Evolutionary conservation across 2,113 vertebrate species (phyloP).

Genomic region (Pimephales promelas): DNA sequence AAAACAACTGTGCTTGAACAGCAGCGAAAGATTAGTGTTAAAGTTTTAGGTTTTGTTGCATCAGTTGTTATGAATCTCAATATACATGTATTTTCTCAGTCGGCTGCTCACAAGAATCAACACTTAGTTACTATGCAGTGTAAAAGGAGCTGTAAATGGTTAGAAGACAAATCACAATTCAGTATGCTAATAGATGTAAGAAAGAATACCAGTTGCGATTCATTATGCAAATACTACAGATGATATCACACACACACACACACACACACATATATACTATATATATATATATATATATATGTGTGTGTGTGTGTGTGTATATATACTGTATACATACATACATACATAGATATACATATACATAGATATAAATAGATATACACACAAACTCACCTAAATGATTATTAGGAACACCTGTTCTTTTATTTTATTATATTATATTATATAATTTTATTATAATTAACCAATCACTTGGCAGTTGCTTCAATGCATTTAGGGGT

Average conservation of each 20-base stretch:
- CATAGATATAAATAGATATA: too few species aligned
- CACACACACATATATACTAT: too few species aligned
- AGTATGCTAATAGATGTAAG: background rate
- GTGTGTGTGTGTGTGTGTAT: too few species aligned
- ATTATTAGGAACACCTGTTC: too few species aligned
- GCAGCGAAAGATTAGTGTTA: background rate
- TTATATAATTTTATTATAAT: too few species aligned
- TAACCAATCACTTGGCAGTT: too few species aligned
- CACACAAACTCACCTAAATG: too few species aligned
- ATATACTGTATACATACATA: too few species aligned
- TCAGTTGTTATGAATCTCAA: background rate
- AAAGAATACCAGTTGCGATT: background rate
- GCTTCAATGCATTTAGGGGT: too few species aligned
- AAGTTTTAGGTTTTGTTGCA: background rate
- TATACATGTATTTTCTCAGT: constrained; percentile 1
- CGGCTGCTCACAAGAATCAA: constrained; percentile 4
- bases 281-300: too few species aligned
- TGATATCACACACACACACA: background rate
- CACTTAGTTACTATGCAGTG: constrained; percentile 10
- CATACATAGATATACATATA: too few species aligned
- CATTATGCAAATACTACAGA: background rate
- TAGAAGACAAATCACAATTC: constrained; percentile 5
- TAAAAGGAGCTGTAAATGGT: background rate
- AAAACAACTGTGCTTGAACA: background rate
- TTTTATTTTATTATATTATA: too few species aligned